These are phyloP conservation scores for Mallotus villosus DNA, from an alignment of 2,797 vertebrate genomes.

Conservation along the genomic window DNA sequence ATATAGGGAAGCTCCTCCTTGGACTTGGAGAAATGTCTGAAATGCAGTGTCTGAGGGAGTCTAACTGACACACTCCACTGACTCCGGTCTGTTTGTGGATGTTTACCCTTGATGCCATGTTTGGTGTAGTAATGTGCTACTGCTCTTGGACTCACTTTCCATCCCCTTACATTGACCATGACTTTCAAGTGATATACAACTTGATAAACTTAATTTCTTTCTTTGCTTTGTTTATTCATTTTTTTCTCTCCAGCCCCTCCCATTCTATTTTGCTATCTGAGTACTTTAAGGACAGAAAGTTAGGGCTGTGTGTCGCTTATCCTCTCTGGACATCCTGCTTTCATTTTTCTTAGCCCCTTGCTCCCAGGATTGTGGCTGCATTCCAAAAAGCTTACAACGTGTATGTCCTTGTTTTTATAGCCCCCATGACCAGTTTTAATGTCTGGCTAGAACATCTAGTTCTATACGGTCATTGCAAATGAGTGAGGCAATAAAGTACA, in stretches of 20 bases:
- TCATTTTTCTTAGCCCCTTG: background rate
- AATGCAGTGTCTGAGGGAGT: background rate
- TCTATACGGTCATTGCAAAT: too few relatives aligned
- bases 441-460: background rate
- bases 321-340: conserved; percentile 13
- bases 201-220: background rate
- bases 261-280: conserved; percentile 22
- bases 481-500: too few relatives aligned
- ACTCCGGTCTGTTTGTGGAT: conserved; percentile 1
- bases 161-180: background rate
- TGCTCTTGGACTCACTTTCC: background rate
- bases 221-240: background rate
- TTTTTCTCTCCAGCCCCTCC: background rate
- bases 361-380: background rate
- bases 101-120: conserved; percentile 4
- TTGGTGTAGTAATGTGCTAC: background rate
- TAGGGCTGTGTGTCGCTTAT: background rate
- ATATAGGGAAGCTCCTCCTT: conserved; percentile 10
- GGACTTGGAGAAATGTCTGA: conserved; percentile 4
- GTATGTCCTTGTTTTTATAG: background rate
- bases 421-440: background rate
- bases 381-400: background rate
- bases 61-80: conserved; percentile 1
- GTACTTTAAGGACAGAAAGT: conserved; percentile 35
- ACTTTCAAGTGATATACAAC: background rate